Percentiles rank a stretch among this genome's conserved stretches.
Conservation (phyloP, 2,888 invertebrate species). For the Pammene aurita region DNA sequence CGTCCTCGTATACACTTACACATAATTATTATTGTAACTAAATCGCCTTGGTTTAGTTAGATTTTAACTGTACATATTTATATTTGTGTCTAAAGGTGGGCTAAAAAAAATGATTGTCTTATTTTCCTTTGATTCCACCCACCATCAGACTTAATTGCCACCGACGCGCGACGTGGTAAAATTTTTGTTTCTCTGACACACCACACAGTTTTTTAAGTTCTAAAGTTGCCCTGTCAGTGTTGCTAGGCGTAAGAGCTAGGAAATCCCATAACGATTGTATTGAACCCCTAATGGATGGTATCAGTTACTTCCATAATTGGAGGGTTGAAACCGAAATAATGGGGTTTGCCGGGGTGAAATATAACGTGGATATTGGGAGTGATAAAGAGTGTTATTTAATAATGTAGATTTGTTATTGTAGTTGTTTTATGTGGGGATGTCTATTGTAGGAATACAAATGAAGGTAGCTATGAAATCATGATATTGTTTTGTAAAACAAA, state of each 20-base stretch:
- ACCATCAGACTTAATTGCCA: no score
- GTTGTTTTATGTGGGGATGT: neutral
- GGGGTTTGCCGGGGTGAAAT: conserved; percentile 15
- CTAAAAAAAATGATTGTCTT: no score
- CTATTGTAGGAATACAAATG: neutral
- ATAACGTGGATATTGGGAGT: conserved; percentile 13
- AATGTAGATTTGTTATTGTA: conserved; percentile 1
- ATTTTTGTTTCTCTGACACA: no score
- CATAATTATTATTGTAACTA: no score
- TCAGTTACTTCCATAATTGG: conserved; percentile 24
- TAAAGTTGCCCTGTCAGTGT: neutral
- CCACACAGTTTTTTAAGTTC: neutral
- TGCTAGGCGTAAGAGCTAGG: conserved; percentile 10
- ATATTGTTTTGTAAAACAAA: no score
- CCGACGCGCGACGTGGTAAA: no score
- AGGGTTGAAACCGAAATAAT: conserved; percentile 16
- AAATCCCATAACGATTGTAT: conserved; percentile 21
- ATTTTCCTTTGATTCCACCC: no score
- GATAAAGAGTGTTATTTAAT: conserved; percentile 20
- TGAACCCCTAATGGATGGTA: conserved; percentile 23
- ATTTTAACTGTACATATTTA: no score
- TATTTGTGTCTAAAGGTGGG: no score
- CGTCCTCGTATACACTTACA: no score
- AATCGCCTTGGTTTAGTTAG: no score
- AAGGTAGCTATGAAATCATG: neutral